Base-by-base conservation (phyloP, 1,140 invertebrate species). In the Drosophila dunni region DNA sequence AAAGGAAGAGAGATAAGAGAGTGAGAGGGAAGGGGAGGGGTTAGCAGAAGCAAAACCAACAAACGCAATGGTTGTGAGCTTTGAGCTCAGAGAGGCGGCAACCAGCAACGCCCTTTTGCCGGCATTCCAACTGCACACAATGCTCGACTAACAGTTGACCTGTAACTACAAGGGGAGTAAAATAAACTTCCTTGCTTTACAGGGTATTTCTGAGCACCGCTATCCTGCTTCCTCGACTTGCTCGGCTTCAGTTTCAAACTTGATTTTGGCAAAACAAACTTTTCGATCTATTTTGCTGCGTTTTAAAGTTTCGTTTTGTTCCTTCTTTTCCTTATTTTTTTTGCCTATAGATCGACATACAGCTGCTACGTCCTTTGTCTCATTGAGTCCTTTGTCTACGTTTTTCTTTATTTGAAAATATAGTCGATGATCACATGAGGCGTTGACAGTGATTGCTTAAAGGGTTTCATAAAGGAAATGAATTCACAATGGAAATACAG, bases 361-460 rank as follows among this genome's bases (percentile, higher is more conserved):
- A 82, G 56, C 75, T 76, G 65, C 51, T 61, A 34, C 70, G 48
- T 79, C 72, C 76, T 83, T 83, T 83, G 80, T 83, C 17, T 69
- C 45, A 48, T 38, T 64, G 42, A 75, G 33, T 65, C 63, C 83
- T 83, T 83, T 79, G 80, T 83, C 72, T 83, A 71, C 75, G 17
- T 79, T 73, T 70, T 68, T 3, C 29, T 13, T 36, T 29, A 5
- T 29, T 3, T 53, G 1, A 53, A 71, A 75, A 73, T 77, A 34
- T 66, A 51, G 80, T 76, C 80, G 80, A 82, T 82, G 65, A 74
- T 6, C 20, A 48, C 9, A 13, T 50, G 51, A 65, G 62, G 48
- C 79, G 75, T 57, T 79, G 74, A 83, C 71, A 83, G 71, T 63
- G 78, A 13, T 29, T 2, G 24, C 6, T 29, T 29, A 29, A 58